A percentile compares a stretch with the other conserved stretches of the same genome.
phyloP scores from a whole-genome alignment of 1,140 invertebrate species.

The Plutomurus gul region DNA sequence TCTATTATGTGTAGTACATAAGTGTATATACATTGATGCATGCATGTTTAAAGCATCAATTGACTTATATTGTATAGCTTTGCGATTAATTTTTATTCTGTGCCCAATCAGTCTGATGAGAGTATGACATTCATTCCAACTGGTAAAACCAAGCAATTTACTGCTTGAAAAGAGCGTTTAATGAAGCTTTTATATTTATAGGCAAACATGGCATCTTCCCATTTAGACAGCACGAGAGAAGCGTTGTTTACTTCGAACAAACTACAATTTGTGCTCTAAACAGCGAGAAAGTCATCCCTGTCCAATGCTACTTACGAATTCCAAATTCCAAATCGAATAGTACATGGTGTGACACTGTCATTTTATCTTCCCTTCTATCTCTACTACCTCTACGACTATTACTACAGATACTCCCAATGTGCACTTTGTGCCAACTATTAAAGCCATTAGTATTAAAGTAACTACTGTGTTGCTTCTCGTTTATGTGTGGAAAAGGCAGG shows the following conservation, averaged over 20 bases:
- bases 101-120: slow-evolving; percentile 1
- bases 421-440: too few relatives aligned
- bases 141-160: background rate
- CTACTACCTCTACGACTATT: too few relatives aligned
- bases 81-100: background rate
- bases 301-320: too few relatives aligned
- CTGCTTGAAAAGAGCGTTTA: background rate
- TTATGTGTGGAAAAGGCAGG: background rate
- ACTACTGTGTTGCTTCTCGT: background rate
- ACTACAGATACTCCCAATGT: too few relatives aligned
- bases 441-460: too few relatives aligned
- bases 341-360: too few relatives aligned
- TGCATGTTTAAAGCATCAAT: background rate
- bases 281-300: too few relatives aligned
- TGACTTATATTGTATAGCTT: background rate
- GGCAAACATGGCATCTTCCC: background rate
- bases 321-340: too few relatives aligned
- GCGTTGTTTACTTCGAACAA: too few relatives aligned
- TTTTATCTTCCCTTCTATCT: too few relatives aligned
- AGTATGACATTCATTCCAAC: background rate
- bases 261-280: too few relatives aligned
- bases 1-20: background rate
- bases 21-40: background rate
- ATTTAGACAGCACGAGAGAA: background rate
- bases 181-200: background rate